Conservation (phyloP, 1,140 invertebrate genomes). For the Zaprionus capensis region DNA sequence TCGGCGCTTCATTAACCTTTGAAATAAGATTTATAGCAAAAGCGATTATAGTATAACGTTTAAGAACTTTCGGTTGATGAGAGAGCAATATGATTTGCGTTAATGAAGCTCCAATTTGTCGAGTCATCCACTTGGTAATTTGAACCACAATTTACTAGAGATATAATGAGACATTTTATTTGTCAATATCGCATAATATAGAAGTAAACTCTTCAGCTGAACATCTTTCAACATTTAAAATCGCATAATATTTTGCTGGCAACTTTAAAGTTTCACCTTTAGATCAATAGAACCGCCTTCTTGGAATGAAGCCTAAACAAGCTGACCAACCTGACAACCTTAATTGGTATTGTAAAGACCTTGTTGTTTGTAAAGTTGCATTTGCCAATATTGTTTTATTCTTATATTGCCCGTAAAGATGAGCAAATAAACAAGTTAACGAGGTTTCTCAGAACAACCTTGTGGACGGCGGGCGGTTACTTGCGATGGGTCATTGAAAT, state of each 20-base stretch:
- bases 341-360: neutral
- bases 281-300: neutral
- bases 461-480: neutral
- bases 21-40: neutral
- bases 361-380: conserved; percentile 28
- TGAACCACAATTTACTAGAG: neutral
- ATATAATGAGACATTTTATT: neutral
- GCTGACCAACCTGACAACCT: neutral
- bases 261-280: too few relatives aligned
- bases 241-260: too few relatives aligned
- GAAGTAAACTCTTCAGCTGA: neutral
- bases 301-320: neutral
- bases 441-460: conserved; percentile 34
- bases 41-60: conserved; percentile 2
- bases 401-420: conserved; percentile 27
- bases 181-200: neutral
- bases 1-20: conserved; percentile 48
- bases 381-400: conserved; percentile 39
- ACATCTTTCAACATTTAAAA: neutral
- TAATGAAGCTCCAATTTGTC: neutral
- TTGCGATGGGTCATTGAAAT: conserved; percentile 38
- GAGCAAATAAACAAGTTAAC: conserved; percentile 28
- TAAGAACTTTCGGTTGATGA: conserved; percentile 15
- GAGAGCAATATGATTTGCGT: neutral
- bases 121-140: neutral